Evolutionary conservation across 30 jellyfish, hydroid and myxozoan species (phyloP).

Genomic region (Turritopsis dohrnii): DNA sequence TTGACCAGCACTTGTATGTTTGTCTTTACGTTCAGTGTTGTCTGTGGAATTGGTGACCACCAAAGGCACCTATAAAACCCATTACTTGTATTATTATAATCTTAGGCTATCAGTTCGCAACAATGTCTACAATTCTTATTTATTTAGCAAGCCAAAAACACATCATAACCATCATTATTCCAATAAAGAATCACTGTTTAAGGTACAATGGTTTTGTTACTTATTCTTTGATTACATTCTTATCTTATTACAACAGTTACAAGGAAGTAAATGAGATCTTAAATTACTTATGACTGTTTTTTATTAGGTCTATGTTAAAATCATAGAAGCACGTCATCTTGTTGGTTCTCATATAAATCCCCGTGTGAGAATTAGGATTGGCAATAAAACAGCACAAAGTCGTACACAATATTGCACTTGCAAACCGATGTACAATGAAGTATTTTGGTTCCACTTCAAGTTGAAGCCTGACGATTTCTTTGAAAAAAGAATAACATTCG

Average conservation of each 20-base stretch:
- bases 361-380: conserved; percentile 53
- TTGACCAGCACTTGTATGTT: too few relatives aligned
- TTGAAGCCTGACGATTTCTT: conserved; percentile 79
- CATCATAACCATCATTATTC: not conserved
- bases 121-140: too few relatives aligned
- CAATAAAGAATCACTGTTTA: not conserved
- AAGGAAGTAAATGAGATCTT: not conserved
- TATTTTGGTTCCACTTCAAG: conserved; percentile 79
- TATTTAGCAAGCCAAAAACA: not conserved
- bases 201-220: not conserved
- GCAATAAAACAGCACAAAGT: conserved; percentile 70
- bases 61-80: too few relatives aligned
- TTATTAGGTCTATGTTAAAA: conserved; percentile 55
- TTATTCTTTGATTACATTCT: not conserved
- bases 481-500: conserved; percentile 61
- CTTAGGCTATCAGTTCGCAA: too few relatives aligned
- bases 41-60: too few relatives aligned
- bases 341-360: conserved; percentile 86
- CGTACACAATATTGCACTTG: conserved; percentile 71
- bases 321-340: conserved; percentile 77
- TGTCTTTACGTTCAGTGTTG: too few relatives aligned
- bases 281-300: too few relatives aligned
- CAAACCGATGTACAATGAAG: conserved; percentile 77
- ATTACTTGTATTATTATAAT: too few relatives aligned
- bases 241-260: too few relatives aligned